Conservation (phyloP, 1,140 invertebrate species). For the Drosophila micromelanica region DNA sequence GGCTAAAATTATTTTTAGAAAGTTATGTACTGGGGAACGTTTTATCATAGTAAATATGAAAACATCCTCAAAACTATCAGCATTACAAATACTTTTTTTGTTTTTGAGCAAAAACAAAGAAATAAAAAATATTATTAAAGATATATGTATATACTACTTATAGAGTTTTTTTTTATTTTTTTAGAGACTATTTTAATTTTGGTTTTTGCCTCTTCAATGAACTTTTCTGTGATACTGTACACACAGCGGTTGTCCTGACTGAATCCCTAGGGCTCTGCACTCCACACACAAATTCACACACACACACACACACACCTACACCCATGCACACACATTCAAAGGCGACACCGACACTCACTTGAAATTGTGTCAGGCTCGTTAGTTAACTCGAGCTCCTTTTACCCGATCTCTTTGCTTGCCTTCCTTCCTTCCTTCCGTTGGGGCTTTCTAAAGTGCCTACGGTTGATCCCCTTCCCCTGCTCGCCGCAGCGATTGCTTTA, state of each 20-base stretch:
- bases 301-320: slow-evolving; percentile 7
- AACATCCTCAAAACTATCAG: too few relatives aligned
- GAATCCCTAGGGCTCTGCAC: too few relatives aligned
- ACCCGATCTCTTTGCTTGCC: background rate
- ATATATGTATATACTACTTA: too few relatives aligned
- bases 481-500: slow-evolving; percentile 11
- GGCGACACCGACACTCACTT: slow-evolving; percentile 21
- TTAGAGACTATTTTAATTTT: background rate
- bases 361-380: slow-evolving; percentile 50
- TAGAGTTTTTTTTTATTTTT: too few relatives aligned
- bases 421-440: slow-evolving; percentile 3
- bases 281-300: too few relatives aligned
- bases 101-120: too few relatives aligned
- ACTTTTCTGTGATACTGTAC: too few relatives aligned
- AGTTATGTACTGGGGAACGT: too few relatives aligned
- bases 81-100: too few relatives aligned
- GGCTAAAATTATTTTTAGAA: background rate
- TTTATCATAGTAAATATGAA: too few relatives aligned
- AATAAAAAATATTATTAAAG: too few relatives aligned
- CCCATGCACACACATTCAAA: slow-evolving; percentile 1
- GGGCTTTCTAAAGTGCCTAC: background rate
- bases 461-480: background rate
- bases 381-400: slow-evolving; percentile 26
- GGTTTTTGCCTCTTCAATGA: background rate
- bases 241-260: too few relatives aligned